Conservation (phyloP, 2,797 vertebrate genomes). For the Periophthalmus magnuspinnatus region DNA sequence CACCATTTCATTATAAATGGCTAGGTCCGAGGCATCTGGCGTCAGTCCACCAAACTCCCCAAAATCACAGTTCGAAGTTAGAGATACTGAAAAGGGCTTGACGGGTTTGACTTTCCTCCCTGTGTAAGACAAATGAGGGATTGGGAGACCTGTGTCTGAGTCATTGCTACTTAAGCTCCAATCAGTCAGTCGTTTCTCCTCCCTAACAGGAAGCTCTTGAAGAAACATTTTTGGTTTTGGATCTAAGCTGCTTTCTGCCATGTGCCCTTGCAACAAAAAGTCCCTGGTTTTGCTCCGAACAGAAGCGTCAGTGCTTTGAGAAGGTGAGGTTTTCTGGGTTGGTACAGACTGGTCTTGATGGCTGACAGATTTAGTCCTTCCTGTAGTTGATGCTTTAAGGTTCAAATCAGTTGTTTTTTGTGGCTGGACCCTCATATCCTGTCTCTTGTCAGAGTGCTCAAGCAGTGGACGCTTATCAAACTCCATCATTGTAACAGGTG, state of each 20-base stretch:
- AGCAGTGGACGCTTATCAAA: slow-evolving; percentile 35
- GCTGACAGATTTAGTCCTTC: slow-evolving; percentile 22
- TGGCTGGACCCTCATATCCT: slow-evolving; percentile 30
- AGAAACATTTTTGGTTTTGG: slow-evolving; percentile 39
- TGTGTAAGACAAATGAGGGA: slow-evolving; percentile 17
- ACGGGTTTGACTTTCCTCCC: slow-evolving; percentile 51
- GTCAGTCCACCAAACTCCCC: slow-evolving; percentile 51
- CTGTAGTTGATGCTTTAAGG: slow-evolving; percentile 11
- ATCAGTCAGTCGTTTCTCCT: slow-evolving; percentile 62
- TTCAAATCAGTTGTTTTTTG: slow-evolving; percentile 27
- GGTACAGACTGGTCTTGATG: slow-evolving; percentile 26
- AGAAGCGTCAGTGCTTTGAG: slow-evolving; percentile 7
- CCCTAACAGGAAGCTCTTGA: slow-evolving; percentile 80
- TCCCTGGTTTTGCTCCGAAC: slow-evolving; percentile 62
- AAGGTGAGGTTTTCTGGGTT: slow-evolving; percentile 17
- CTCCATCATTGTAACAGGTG: slow-evolving; percentile 25
- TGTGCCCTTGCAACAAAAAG: slow-evolving; percentile 48
- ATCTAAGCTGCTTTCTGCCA: slow-evolving; percentile 24
- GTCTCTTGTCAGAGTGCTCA: slow-evolving; percentile 27
- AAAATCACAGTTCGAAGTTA: slow-evolving; percentile 12
- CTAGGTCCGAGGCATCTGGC: slow-evolving; percentile 60
- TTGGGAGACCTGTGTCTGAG: slow-evolving; percentile 20
- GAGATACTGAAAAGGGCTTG: slow-evolving; percentile 44
- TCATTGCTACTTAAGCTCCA: slow-evolving; percentile 71
- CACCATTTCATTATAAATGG: slow-evolving; percentile 69